Evolutionary conservation across 2,888 invertebrate genomes (phyloP).

Genomic region (Nycteola revayana): DNA sequence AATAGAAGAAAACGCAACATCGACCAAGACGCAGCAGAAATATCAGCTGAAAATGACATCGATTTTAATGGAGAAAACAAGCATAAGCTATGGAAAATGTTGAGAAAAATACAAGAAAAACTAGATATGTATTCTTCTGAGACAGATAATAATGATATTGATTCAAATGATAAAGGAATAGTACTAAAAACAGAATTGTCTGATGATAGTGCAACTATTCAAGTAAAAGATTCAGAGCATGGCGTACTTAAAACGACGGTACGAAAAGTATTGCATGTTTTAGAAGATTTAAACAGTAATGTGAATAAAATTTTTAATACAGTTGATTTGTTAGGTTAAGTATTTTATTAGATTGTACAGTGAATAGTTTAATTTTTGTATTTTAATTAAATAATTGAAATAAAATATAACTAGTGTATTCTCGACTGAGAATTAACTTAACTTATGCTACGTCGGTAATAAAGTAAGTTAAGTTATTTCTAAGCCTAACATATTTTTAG

Average conservation of each 20-base stretch:
- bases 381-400: constrained; percentile 43
- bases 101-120: constrained; percentile 50
- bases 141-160: constrained; percentile 25
- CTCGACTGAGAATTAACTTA: too few relatives aligned
- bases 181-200: constrained; percentile 46
- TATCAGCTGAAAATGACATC: constrained; percentile 49
- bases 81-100: constrained; percentile 46
- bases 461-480: too few relatives aligned
- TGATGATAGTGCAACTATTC: constrained; percentile 45
- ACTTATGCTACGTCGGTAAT: too few relatives aligned
- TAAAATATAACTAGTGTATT: too few relatives aligned
- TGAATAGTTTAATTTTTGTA: constrained; percentile 30
- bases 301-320: constrained; percentile 60
- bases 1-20: constrained; percentile 20
- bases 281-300: constrained; percentile 62
- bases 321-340: constrained; percentile 55
- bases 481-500: too few relatives aligned
- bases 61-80: constrained; percentile 38
- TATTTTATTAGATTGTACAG: constrained; percentile 22
- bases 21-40: constrained; percentile 27
- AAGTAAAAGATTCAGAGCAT: constrained; percentile 40
- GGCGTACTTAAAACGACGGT: constrained; percentile 57
- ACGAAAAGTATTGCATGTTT: constrained; percentile 47
- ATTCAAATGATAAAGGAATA: constrained; percentile 29
- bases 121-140: constrained; percentile 44